Conservation (phyloP, 2,113 vertebrate species). For the Pogona vitticeps region DNA sequence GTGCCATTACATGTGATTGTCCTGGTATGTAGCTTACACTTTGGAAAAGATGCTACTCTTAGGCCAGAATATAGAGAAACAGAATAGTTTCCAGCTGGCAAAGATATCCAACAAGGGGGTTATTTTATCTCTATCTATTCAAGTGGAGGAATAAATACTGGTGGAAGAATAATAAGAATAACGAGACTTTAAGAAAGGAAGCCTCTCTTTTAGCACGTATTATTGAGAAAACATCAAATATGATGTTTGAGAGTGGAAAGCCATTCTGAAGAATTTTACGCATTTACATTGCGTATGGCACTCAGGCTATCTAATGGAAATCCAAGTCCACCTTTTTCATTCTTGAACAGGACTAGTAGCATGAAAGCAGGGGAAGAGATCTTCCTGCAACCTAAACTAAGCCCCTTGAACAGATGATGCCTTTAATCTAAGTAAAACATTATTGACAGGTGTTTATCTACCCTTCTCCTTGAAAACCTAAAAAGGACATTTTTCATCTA, state of each 20-base stretch:
- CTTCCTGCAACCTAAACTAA: not conserved
- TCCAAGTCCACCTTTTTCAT: not conserved
- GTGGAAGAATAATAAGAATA: not conserved
- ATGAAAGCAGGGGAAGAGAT: not conserved
- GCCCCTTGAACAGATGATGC: not conserved
- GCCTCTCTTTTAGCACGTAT: not conserved
- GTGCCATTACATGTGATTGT: too few relatives aligned
- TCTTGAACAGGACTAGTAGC: not conserved
- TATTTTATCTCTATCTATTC: too few relatives aligned
- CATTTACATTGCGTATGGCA: not conserved
- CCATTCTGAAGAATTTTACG: not conserved
- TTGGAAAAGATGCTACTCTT: too few relatives aligned
- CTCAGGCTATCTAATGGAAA: not conserved
- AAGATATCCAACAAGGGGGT: too few relatives aligned
- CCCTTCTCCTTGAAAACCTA: not conserved
- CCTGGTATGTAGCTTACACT: too few relatives aligned
- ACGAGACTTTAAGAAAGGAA: not conserved
- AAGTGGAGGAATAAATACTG: not conserved
- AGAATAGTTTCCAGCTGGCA: too few relatives aligned
- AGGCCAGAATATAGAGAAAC: too few relatives aligned
- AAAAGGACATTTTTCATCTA: not conserved
- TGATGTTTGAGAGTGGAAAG: not conserved
- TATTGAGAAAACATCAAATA: not conserved
- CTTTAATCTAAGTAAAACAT: not conserved
- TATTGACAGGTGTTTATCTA: constrained; percentile 14